Evolutionary conservation across 2,113 vertebrate species (phyloP).

Genomic region (Myrmecobius fasciatus): DNA sequence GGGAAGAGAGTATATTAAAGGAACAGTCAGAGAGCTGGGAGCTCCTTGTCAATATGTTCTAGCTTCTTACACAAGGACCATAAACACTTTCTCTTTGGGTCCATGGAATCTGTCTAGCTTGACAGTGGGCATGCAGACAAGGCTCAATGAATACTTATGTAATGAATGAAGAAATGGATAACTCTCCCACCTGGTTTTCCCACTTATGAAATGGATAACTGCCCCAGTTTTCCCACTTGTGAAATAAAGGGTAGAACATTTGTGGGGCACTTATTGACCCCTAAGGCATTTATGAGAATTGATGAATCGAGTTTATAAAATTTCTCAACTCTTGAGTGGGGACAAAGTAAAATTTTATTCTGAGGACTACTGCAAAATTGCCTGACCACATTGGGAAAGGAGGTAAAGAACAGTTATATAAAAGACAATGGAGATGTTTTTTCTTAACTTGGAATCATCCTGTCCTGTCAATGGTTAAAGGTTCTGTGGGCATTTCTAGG

Average conservation of each 20-base stretch:
- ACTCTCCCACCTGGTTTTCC: no score
- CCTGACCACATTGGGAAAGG: background rate
- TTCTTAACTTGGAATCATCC: background rate
- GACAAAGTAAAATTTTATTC: background rate
- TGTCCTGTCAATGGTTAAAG: slow-evolving; percentile 30
- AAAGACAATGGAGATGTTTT: background rate
- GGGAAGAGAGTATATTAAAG: no score
- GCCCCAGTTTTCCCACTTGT: no score
- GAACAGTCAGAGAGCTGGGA: no score
- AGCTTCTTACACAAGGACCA: no score
- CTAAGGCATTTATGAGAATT: background rate
- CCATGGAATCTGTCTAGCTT: background rate
- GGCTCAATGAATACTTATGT: no score
- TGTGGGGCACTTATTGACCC: background rate
- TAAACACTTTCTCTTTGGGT: no score
- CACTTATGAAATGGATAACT: no score
- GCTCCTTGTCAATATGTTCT: no score
- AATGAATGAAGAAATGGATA: no score
- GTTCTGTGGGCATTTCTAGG: background rate
- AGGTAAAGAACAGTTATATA: background rate
- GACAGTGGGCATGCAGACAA: no score
- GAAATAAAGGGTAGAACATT: no score
- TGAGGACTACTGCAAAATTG: background rate
- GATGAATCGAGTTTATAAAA: background rate
- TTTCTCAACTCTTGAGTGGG: background rate